A percentile compares a stretch with the other conserved stretches of the same genome.
These are phyloP conservation scores for Toxonevra muliebris DNA, from an alignment of 2,888 invertebrate genomes.

Conservation along the genomic window DNA sequence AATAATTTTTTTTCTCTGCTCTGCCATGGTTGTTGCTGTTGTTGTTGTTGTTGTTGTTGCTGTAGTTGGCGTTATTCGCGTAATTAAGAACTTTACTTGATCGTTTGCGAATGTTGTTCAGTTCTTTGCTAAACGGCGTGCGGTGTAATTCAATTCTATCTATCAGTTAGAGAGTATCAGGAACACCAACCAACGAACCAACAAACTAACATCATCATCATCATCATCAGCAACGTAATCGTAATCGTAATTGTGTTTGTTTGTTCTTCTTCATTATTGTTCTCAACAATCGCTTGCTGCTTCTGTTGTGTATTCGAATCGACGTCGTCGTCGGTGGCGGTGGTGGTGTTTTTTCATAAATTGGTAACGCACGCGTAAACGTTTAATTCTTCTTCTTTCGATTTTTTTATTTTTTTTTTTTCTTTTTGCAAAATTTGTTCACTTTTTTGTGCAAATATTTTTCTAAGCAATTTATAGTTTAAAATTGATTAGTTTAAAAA, in stretches of 20 bases:
- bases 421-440: not conserved
- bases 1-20: conserved; percentile 33
- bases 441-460: not conserved
- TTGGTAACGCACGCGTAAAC: conserved; percentile 11
- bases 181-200: not conserved
- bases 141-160: conserved; percentile 54
- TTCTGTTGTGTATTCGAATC: conserved; percentile 6
- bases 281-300: conserved; percentile 1
- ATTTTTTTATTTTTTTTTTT: not conserved
- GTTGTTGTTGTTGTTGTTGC: conserved; percentile 30
- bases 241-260: conserved; percentile 25
- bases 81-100: conserved; percentile 48
- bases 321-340: conserved; percentile 11
- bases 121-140: conserved; percentile 63
- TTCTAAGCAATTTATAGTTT: no score
- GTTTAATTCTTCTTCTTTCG: conserved; percentile 2
- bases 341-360: not conserved
- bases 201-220: no score
- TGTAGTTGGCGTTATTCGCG: conserved; percentile 35
- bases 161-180: conserved; percentile 2
- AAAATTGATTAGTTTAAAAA: no score
- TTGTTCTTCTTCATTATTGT: conserved; percentile 33
- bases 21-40: conserved; percentile 39
- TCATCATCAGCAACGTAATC: no score
- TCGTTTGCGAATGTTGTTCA: conserved; percentile 47